A percentile compares a stretch with the other conserved stretches of the same genome.
phyloP scores from a whole-genome alignment of 2,888 invertebrate species.

The Macrophya annulata region DNA sequence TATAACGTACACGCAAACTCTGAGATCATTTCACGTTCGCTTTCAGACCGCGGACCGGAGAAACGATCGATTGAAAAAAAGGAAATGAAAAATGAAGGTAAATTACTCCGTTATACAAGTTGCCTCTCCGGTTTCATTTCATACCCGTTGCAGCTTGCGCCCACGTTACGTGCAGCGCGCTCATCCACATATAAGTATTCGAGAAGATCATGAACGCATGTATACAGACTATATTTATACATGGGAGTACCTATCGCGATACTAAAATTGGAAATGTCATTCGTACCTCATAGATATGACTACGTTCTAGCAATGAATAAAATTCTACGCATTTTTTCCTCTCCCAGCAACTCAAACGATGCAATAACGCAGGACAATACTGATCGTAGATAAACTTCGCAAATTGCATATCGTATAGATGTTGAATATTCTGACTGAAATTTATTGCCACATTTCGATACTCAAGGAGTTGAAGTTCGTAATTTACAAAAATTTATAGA shows the following conservation, averaged over 20 bases:
- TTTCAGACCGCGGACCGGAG: neutral
- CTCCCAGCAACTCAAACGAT: neutral
- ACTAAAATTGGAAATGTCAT: constrained; percentile 3
- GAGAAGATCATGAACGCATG: constrained; percentile 7
- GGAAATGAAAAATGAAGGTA: constrained; percentile 29
- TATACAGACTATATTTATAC: neutral
- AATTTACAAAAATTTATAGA: neutral
- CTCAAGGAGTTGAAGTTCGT: neutral
- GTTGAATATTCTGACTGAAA: too few species aligned
- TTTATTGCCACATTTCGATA: neutral
- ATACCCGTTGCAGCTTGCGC: constrained; percentile 34
- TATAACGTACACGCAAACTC: neutral
- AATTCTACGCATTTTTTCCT: neutral
- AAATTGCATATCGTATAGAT: neutral
- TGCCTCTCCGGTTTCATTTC: constrained; percentile 41
- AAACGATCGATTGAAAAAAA: constrained; percentile 36
- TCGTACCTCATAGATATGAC: neutral
- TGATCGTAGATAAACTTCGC: neutral
- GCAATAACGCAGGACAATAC: neutral
- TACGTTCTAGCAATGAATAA: neutral
- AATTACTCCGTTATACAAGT: constrained; percentile 43
- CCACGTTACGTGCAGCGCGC: constrained; percentile 23
- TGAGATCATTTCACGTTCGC: neutral
- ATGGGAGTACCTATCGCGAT: neutral
- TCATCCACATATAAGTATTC: constrained; percentile 15